Percentiles rank a stretch among this genome's conserved stretches.
Conservation (phyloP, 1,140 invertebrate species). For the Aphelenchoides fujianensis region DNA sequence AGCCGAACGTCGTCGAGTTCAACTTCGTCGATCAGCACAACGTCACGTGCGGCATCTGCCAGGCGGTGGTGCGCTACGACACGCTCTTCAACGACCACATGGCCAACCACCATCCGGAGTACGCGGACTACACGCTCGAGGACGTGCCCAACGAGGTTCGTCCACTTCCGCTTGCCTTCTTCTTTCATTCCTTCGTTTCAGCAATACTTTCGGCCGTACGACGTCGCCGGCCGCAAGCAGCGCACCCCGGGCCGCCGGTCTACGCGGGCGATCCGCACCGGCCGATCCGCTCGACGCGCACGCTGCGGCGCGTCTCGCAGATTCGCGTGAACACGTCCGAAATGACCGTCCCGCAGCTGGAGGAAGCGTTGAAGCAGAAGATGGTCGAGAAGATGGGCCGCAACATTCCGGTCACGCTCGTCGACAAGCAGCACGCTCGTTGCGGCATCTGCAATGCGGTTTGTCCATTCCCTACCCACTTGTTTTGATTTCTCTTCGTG, state of each 20-base stretch:
- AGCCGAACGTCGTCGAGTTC: slow-evolving; percentile 37
- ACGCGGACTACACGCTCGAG: slow-evolving; percentile 50
- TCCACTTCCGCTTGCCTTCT: slow-evolving; percentile 31
- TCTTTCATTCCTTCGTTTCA: slow-evolving; percentile 42
- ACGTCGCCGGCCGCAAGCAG: not conserved
- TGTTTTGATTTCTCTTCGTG: too few relatives aligned
- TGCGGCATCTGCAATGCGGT: slow-evolving; percentile 58
- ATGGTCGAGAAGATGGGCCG: slow-evolving; percentile 62
- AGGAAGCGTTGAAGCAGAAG: slow-evolving; percentile 53
- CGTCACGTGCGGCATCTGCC: slow-evolving; percentile 58
- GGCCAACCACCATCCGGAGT: slow-evolving; percentile 54
- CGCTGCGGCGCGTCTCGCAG: slow-evolving; percentile 46
- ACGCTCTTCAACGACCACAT: slow-evolving; percentile 55
- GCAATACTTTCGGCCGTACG: slow-evolving; percentile 22
- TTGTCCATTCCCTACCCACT: too few relatives aligned
- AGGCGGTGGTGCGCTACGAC: slow-evolving; percentile 59
- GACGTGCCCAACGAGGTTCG: slow-evolving; percentile 58
- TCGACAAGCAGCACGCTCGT: slow-evolving; percentile 59
- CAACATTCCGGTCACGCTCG: slow-evolving; percentile 55
- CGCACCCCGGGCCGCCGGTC: not conserved
- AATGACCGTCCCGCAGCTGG: slow-evolving; percentile 53
- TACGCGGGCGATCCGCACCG: slow-evolving; percentile 23
- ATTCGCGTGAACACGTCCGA: slow-evolving; percentile 58
- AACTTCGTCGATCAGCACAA: slow-evolving; percentile 54
- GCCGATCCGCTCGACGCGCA: slow-evolving; percentile 41